A percentile compares a stretch with the other conserved stretches of the same genome.
phyloP scores from a whole-genome alignment of 2,888 invertebrate species.

The Cantharis rufa region DNA sequence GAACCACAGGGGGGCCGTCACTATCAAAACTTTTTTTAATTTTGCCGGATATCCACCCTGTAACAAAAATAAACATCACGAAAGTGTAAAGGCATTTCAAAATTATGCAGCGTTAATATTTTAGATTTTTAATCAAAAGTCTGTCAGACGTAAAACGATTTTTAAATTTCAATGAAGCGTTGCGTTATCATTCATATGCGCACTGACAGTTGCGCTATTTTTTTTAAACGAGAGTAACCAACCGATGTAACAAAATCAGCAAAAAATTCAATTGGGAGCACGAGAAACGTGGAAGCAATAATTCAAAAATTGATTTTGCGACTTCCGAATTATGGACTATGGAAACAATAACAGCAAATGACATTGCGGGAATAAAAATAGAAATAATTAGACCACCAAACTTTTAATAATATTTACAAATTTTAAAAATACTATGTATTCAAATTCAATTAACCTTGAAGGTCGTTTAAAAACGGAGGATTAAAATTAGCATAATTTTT shows the following conservation, averaged over 20 bases:
- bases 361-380: background rate
- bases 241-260: background rate
- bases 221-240: background rate
- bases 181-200: background rate
- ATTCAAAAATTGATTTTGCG: background rate
- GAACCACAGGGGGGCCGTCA: slow-evolving; percentile 97
- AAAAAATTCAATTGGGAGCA: background rate
- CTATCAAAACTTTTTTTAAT: slow-evolving; percentile 94
- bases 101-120: background rate
- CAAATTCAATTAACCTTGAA: background rate
- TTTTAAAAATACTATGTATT: background rate
- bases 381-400: background rate
- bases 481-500: background rate
- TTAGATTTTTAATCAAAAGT: background rate
- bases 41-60: slow-evolving; percentile 98
- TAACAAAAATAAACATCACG: slow-evolving; percentile 45
- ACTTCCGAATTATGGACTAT: background rate
- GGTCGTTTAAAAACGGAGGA: background rate
- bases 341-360: background rate
- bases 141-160: background rate
- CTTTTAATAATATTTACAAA: background rate
- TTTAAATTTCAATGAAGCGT: background rate
- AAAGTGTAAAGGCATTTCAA: too few relatives aligned
- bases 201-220: background rate
- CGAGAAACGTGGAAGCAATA: background rate